phyloP scores from a whole-genome alignment of 2,888 invertebrate genomes.

The Trachelus iudaicus region DNA sequence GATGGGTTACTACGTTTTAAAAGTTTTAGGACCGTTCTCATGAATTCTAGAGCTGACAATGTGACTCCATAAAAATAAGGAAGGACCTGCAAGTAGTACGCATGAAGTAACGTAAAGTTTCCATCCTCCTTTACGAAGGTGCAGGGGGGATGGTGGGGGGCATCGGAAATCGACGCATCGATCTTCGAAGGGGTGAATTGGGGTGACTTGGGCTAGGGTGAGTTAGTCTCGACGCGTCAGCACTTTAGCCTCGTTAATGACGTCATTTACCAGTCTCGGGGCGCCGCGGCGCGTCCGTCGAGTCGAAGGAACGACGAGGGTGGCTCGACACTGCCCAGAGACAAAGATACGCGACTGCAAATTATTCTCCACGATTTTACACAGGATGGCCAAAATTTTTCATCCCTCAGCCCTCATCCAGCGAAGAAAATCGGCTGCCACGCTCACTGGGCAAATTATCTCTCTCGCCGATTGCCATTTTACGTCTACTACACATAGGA shows the following conservation, averaged over 20 bases:
- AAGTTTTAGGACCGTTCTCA: background rate
- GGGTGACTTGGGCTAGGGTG: conserved; percentile 21
- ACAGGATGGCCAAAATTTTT: background rate
- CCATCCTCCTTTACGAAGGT: conserved; percentile 35
- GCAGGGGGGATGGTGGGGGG: background rate
- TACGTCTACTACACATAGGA: conserved; percentile 31
- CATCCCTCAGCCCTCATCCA: background rate
- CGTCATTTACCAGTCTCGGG: conserved; percentile 54
- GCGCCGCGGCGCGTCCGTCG: conserved; percentile 31
- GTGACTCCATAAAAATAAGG: background rate
- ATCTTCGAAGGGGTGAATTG: conserved; percentile 37
- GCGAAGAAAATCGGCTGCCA: background rate
- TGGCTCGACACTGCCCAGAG: background rate
- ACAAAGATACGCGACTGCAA: background rate
- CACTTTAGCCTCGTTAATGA: conserved; percentile 57
- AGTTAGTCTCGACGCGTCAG: conserved; percentile 55
- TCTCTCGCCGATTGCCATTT: conserved; percentile 41
- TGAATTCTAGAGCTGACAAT: background rate
- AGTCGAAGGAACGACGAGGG: conserved; percentile 21
- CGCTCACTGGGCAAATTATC: conserved; percentile 34
- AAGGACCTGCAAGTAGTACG: background rate
- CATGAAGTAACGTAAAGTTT: conserved; percentile 22
- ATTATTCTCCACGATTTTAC: background rate
- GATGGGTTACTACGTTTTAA: background rate
- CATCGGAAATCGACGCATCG: conserved; percentile 55